Percentiles rank a stretch among this genome's conserved stretches.
Conservation (phyloP, 2,113 vertebrate species). For the Serinus canaria region DNA sequence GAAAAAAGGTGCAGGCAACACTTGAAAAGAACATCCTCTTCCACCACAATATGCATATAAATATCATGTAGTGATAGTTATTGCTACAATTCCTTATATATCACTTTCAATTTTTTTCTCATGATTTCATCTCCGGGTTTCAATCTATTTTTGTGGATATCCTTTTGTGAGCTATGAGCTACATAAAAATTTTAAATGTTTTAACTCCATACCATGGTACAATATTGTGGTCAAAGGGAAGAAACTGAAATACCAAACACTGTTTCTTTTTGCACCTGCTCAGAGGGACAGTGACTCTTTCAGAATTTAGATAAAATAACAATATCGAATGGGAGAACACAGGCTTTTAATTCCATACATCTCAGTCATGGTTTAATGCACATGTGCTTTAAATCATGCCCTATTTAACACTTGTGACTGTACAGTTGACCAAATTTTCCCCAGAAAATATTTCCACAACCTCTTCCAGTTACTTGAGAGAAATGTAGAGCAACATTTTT, state of each 20-base stretch:
- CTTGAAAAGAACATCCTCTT: background rate
- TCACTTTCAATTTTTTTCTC: background rate
- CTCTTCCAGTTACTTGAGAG: background rate
- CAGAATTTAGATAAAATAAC: background rate
- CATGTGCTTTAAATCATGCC: constrained; percentile 18
- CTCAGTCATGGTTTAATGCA: constrained; percentile 1
- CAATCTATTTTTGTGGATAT: background rate
- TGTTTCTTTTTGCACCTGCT: background rate
- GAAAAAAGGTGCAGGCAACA: background rate
- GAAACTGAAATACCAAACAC: background rate
- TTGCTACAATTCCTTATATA: background rate
- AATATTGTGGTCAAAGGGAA: background rate
- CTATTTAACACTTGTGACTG: constrained; percentile 35
- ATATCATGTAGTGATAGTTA: background rate
- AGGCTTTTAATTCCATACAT: background rate
- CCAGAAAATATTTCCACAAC: background rate
- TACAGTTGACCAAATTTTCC: background rate
- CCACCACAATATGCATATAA: background rate
- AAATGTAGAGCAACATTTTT: background rate
- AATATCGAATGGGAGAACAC: background rate
- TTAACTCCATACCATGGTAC: background rate
- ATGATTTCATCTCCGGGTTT: background rate
- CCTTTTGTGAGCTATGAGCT: background rate
- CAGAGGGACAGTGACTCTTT: background rate
- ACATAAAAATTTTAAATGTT: background rate